These are phyloP conservation scores for Sternotherus odoratus DNA, from an alignment of 2,797 vertebrate species.

Conservation along the genomic window DNA sequence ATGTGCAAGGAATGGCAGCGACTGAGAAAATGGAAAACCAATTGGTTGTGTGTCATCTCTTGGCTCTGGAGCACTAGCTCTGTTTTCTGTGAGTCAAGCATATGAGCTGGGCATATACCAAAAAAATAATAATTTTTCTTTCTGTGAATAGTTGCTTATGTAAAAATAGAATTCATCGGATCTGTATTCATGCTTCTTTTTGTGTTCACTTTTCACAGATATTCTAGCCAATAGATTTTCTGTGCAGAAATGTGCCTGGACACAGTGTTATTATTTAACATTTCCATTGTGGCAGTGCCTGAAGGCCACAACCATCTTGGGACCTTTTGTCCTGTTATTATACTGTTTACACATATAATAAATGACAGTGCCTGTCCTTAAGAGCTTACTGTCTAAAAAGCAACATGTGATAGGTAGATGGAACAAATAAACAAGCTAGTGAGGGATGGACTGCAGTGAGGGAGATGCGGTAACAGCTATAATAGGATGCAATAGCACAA, in stretches of 20 bases:
- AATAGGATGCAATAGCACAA: background rate
- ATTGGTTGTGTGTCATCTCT: background rate
- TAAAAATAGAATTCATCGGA: background rate
- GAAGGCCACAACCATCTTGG: background rate
- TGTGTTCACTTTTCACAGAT: background rate
- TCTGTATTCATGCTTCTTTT: background rate
- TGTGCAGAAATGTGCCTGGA: background rate
- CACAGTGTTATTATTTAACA: background rate
- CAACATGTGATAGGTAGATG: background rate
- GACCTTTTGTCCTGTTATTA: background rate
- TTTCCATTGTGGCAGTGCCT: background rate
- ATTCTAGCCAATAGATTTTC: background rate
- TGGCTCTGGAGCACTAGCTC: background rate
- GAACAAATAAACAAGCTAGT: background rate
- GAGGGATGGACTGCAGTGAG: background rate
- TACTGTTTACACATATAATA: fast-evolving
- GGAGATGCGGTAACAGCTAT: background rate
- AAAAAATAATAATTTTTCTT: background rate
- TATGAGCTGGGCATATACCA: background rate
- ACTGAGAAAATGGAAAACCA: background rate
- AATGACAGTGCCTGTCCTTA: background rate
- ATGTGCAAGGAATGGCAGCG: background rate
- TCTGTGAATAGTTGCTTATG: background rate
- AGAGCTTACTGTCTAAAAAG: background rate
- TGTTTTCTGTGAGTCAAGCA: background rate